phyloP scores from a whole-genome alignment of 1,140 invertebrate species.

The Ruditapes philippinarum region DNA sequence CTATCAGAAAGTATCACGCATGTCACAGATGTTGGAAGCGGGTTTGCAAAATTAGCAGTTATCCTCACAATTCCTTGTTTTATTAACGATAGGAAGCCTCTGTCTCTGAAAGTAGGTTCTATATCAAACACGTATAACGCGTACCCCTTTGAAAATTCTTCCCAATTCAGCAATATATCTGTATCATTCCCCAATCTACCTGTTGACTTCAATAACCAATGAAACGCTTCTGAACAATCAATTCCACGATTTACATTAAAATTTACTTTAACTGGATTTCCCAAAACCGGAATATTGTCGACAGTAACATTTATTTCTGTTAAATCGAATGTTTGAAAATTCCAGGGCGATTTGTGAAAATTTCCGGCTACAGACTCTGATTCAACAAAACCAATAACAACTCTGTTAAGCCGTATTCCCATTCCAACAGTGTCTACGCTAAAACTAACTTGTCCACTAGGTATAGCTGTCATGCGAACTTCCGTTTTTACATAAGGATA shows the following conservation, averaged over 20 bases:
- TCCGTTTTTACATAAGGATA: not conserved
- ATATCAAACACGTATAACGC: too few species aligned
- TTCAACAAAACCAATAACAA: not conserved
- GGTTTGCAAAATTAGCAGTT: too few species aligned
- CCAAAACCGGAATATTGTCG: not conserved
- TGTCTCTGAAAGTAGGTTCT: too few species aligned
- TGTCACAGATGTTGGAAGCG: too few species aligned
- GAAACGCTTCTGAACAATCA: not conserved
- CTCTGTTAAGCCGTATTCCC: not conserved
- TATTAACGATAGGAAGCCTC: too few species aligned
- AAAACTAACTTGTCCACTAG: not conserved
- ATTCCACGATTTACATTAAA: not conserved
- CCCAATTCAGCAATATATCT: too few species aligned
- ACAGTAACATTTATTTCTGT: not conserved
- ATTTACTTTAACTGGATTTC: not conserved
- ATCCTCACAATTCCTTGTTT: too few species aligned
- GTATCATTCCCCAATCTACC: constrained; percentile 21
- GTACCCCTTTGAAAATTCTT: too few species aligned
- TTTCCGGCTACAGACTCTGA: not conserved
- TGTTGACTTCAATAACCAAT: not conserved
- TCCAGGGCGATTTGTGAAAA: not conserved
- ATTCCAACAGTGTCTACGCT: not conserved
- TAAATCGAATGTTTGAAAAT: constrained; percentile 2
- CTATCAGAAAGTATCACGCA: too few species aligned
- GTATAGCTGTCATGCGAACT: not conserved